Percentiles rank a stretch among this genome's conserved stretches.
Evolutionary conservation across 2,113 vertebrate species (phyloP).

Genomic region (Bucco capensis): DNA sequence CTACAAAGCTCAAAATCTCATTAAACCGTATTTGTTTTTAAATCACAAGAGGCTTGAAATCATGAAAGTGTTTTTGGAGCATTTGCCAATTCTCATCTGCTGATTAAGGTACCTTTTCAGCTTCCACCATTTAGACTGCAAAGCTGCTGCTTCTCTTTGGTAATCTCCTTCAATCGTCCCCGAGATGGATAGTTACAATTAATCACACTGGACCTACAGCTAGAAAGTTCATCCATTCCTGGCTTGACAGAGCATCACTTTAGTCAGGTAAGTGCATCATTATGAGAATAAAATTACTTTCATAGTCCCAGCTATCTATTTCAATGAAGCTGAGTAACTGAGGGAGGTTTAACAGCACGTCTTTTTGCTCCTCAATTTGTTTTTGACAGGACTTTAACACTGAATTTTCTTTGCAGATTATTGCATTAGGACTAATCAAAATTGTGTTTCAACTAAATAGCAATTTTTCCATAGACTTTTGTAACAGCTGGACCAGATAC

Average conservation of each 20-base stretch:
- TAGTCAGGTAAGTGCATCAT: constrained; percentile 35
- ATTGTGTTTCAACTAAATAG: fast-evolving
- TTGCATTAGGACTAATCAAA: not conserved
- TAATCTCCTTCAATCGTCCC: not conserved
- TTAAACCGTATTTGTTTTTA: not conserved
- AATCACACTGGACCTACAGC: not conserved
- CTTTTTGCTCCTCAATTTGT: not conserved
- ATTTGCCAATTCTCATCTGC: not conserved
- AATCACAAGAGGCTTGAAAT: not conserved
- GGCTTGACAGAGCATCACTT: constrained; percentile 1
- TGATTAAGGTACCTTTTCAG: not conserved
- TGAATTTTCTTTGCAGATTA: not conserved
- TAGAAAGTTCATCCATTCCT: constrained; percentile 29
- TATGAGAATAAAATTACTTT: constrained; percentile 40
- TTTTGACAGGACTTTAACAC: not conserved
- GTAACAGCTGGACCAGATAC: not conserved
- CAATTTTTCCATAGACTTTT: not conserved
- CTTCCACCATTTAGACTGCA: not conserved
- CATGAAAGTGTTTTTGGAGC: not conserved
- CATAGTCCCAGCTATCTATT: not conserved
- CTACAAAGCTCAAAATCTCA: not conserved
- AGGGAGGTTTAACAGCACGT: not conserved
- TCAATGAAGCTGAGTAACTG: not conserved
- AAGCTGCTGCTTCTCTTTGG: not conserved
- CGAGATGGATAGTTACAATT: not conserved